A percentile compares a stretch with the other conserved stretches of the same genome.
Evolutionary conservation across 2,888 invertebrate species (phyloP).

Genomic region (Nomada flava): DNA sequence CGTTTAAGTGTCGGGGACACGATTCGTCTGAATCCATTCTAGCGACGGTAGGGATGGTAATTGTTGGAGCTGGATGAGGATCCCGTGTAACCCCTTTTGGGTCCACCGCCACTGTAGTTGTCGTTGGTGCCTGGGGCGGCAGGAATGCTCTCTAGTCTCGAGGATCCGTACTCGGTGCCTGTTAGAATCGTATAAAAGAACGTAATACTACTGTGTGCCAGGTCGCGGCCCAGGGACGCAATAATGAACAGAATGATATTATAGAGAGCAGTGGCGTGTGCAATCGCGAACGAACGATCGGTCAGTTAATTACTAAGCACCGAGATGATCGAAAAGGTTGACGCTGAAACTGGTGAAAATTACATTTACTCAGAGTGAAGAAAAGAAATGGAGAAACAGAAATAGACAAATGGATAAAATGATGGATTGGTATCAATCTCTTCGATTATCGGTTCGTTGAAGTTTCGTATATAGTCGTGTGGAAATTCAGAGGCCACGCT

Average conservation of each 20-base stretch:
- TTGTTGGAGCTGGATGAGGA: constrained; percentile 77
- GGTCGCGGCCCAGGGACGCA: constrained; percentile 64
- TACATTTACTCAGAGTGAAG: not conserved
- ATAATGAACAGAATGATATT: constrained; percentile 27
- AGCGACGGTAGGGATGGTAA: constrained; percentile 82
- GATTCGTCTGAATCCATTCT: constrained; percentile 57
- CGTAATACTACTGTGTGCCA: constrained; percentile 76
- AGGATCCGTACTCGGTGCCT: constrained; percentile 78
- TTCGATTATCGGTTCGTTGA: constrained; percentile 26
- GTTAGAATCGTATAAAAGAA: constrained; percentile 81
- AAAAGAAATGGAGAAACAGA: not conserved
- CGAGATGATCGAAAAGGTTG: constrained; percentile 22
- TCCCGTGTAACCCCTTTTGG: constrained; percentile 78
- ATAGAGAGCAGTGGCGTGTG: constrained; percentile 15
- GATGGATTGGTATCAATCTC: not conserved
- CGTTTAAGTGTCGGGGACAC: constrained; percentile 14
- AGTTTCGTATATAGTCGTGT: not conserved
- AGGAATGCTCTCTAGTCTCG: constrained; percentile 74
- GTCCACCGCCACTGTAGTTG: constrained; percentile 76
- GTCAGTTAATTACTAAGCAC: not conserved
- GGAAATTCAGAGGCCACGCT: constrained; percentile 6
- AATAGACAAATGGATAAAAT: not conserved
- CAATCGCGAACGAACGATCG: not conserved
- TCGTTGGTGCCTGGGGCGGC: constrained; percentile 78
- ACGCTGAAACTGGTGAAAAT: not conserved